These are phyloP conservation scores for Elymnias hypermnestra DNA, from an alignment of 1,140 invertebrate genomes.

Conservation along the genomic window DNA sequence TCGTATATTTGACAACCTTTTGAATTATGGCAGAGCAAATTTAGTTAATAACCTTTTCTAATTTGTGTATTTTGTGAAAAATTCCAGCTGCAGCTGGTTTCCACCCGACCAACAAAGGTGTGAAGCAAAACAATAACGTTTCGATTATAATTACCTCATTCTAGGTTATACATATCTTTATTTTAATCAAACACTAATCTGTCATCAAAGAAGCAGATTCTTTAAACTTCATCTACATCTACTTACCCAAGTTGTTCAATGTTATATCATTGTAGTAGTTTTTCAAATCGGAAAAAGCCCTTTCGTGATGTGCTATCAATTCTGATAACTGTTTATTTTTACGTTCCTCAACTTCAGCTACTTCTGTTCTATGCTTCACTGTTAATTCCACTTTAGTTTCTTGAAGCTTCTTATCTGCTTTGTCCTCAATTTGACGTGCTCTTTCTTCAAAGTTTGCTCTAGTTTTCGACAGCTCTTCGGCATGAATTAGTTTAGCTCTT, in stretches of 20 bases:
- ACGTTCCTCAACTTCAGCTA: constrained; percentile 91
- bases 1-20: too few relatives aligned
- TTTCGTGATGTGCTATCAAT: constrained; percentile 89
- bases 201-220: too few relatives aligned
- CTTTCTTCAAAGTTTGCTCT: constrained; percentile 85
- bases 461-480: constrained; percentile 80
- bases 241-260: constrained; percentile 86
- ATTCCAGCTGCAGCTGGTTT: too few relatives aligned
- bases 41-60: too few relatives aligned
- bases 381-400: constrained; percentile 85
- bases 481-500: constrained; percentile 62
- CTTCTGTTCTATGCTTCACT: constrained; percentile 83
- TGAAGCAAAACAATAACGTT: too few relatives aligned
- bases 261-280: constrained; percentile 97
- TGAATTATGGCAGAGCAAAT: too few relatives aligned
- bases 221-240: too few relatives aligned
- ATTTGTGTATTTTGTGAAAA: too few relatives aligned
- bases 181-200: too few relatives aligned
- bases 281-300: constrained; percentile 91
- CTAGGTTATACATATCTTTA: too few relatives aligned
- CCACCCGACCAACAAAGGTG: too few relatives aligned
- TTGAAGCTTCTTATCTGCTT: constrained; percentile 85
- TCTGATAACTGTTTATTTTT: constrained; percentile 91
- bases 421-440: constrained; percentile 86
- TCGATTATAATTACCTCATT: too few relatives aligned